Conservation (phyloP, 2,113 vertebrate species). For the Pterocles orientalis region DNA sequence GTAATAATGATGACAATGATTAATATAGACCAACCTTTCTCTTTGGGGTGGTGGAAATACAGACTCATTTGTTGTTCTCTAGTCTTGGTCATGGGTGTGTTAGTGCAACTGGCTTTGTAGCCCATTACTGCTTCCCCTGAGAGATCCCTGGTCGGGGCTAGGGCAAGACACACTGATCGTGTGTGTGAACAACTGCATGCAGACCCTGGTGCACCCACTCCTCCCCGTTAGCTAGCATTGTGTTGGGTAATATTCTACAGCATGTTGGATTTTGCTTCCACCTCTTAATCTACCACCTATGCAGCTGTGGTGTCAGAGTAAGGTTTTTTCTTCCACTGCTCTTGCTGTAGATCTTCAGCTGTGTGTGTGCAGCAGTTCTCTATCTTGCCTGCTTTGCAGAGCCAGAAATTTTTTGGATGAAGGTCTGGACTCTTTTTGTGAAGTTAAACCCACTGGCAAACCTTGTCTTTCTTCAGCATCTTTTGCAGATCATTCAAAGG, state of each 20-base stretch:
- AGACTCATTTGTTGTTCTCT: not conserved
- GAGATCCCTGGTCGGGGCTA: not conserved
- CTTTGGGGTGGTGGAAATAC: not conserved
- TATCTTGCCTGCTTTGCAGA: not conserved
- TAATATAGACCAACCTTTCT: not conserved
- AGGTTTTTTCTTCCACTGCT: not conserved
- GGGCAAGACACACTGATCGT: not conserved
- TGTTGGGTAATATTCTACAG: not conserved
- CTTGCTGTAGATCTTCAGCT: not conserved
- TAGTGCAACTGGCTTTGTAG: not conserved
- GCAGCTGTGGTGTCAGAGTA: no score
- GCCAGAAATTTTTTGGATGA: not conserved
- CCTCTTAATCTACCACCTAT: not conserved
- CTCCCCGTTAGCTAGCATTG: not conserved
- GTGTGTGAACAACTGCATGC: not conserved
- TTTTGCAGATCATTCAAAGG: not conserved
- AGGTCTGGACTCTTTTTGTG: not conserved
- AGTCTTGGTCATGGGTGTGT: not conserved
- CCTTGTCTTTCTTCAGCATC: not conserved
- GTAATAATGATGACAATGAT: not conserved
- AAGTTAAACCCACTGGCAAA: not conserved
- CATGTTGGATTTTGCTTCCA: not conserved
- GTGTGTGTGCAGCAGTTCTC: not conserved
- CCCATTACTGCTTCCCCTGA: not conserved
- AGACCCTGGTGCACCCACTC: not conserved